Evolutionary conservation across 2,113 vertebrate species (phyloP).

Genomic region (Marmota monax): DNA sequence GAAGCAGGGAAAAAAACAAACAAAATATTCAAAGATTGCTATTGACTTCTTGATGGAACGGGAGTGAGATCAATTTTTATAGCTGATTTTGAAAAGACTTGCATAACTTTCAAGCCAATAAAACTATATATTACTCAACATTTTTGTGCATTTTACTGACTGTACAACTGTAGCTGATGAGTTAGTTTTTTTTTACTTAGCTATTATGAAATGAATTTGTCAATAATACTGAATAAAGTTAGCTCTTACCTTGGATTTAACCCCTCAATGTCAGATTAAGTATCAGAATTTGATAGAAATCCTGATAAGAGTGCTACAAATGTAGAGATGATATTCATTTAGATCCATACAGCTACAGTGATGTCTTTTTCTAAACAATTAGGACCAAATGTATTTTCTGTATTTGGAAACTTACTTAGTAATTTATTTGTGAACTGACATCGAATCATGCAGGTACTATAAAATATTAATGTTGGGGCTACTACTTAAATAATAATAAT

Average conservation of each 20-base stretch:
- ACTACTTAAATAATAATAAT: slow-evolving; percentile 39
- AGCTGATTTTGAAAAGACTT: slow-evolving; percentile 72
- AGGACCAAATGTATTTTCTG: slow-evolving; percentile 3
- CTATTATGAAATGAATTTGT: slow-evolving; percentile 50
- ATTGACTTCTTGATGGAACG: slow-evolving; percentile 76
- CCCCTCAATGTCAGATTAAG: background rate
- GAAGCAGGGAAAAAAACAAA: slow-evolving; percentile 63
- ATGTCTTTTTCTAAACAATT: slow-evolving; percentile 31
- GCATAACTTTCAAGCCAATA: slow-evolving; percentile 70
- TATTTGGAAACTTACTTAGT: slow-evolving; percentile 69
- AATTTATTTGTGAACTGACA: slow-evolving; percentile 67
- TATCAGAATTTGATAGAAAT: slow-evolving; percentile 49
- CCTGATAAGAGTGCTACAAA: background rate
- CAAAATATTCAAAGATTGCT: slow-evolving; percentile 68
- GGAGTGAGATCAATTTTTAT: slow-evolving; percentile 77
- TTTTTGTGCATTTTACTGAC: slow-evolving; percentile 70
- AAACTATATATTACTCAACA: slow-evolving; percentile 45
- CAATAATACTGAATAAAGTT: slow-evolving; percentile 35
- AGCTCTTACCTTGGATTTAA: slow-evolving; percentile 63
- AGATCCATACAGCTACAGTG: background rate
- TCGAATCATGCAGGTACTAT: slow-evolving; percentile 65
- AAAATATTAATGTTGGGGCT: slow-evolving; percentile 74
- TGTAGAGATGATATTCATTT: slow-evolving; percentile 1
- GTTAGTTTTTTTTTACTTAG: slow-evolving; percentile 43
- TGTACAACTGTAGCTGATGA: slow-evolving; percentile 54